Evolutionary conservation across 2,113 vertebrate genomes (phyloP), one percentile per base, ranked within the genome.

Genomic region (Erpornis zantholeuca): DNA sequence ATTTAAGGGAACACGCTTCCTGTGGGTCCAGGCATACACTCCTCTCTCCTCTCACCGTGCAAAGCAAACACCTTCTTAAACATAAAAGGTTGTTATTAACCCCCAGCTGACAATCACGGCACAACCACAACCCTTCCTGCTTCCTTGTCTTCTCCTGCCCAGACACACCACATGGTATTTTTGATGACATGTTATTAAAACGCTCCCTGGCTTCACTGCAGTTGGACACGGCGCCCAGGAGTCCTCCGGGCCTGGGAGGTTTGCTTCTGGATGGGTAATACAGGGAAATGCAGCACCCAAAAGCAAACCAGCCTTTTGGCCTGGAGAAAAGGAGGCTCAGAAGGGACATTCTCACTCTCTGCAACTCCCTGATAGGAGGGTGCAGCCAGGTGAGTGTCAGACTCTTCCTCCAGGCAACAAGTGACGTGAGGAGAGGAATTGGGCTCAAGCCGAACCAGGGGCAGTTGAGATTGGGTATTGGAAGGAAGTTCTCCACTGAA

Each of bases 371-470:
- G 45, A 53, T 13, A 75, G 52, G 28, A 82, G 11, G 8, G 6
- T 28, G 28, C 33, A 66, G 33, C 10, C 15, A 52, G 60, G 23
- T 29, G 36, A 8, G 44, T 17, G 44, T 13, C 19, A 38, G 36
- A 29, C 10, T 16, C 13, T 23, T 57, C 36, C 24, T 36, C 19
- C 53, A 60, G 23, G 15, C 17, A 25, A 29, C 20, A 82, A 33
- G 27, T 11, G 77, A 88, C 12, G 25, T 4, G 21, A 28, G 0
- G 1, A 33, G 44, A 66, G 33, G 12, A 66, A 59, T 81, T 0
- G 0, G 59, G 33, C 23, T 81, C 9, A 65, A 66, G 33, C 15
- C 31, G 35, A 18, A 72, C 22, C 12, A 36, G 11, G 11, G 4
- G 15, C 59, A 24, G 36, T 2, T 52, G 21, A 28, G 9, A 52